Base-by-base conservation (phyloP, 2,113 vertebrate species). In the Ptychochromis oligacanthus region DNA sequence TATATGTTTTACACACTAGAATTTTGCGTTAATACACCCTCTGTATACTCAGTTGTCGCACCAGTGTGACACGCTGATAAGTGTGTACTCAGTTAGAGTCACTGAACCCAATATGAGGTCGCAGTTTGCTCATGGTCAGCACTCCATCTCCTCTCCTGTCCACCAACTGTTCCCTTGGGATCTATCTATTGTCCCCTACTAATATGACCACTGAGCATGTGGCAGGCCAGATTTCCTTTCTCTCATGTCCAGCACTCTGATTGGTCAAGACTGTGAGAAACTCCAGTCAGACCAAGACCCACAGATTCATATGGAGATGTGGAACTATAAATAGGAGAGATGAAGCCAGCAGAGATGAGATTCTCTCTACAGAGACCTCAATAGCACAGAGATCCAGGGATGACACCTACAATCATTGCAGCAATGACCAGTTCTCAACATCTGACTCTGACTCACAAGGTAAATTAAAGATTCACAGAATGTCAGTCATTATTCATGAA, bases 291-390 rank as follows among this genome's bases (percentile, higher is more conserved):
- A 85, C 81, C 80, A 13, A 89, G 89, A 94, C 92, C 86, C 94
- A 94, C 93, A 90, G 91, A 94, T 95, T 95, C 83, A 94, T 92
- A 94, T 94, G 93, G 88, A 94, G 93, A 95, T 94, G 82, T 89
- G 88, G 75, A 89, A 93, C 74, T 94, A 95, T 95, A 95, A 94
- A 94, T 91, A 94, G 87, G 90, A 92, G 92, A 86, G 89, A 64
- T 82, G 91, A 82, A 91, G 84, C 79, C 92, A 89, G 82, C 75
- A 86, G 62, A 92, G 59, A 91, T 79, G 93, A 94, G 82, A 94
- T 77, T 89, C 87, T 86, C 88, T 93, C 90, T 80, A 75, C 83
- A 90, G 88, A 92, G 83, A 95, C 88, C 88, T 88, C 89, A 56
- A 89, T 88, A 91, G 80, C 89, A 87, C 28, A 31, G 28, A 31